These are phyloP conservation scores for Phaethornis superciliosus DNA, from an alignment of 2,113 vertebrate species.

Conservation along the genomic window DNA sequence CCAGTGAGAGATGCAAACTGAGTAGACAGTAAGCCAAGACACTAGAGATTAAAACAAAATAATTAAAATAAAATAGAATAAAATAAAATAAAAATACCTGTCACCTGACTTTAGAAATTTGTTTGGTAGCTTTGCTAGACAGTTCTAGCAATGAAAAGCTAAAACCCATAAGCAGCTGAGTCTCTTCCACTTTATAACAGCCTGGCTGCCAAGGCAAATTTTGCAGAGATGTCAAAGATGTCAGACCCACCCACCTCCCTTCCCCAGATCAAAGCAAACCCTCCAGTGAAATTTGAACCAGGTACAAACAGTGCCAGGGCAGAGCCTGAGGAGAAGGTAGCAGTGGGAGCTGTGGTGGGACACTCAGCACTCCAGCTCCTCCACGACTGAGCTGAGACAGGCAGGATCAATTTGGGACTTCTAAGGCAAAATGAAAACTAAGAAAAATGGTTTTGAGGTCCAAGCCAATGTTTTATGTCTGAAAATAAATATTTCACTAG, in stretches of 20 bases:
- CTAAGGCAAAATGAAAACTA: background rate
- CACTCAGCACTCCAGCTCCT: rapidly evolving
- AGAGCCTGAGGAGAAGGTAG: background rate
- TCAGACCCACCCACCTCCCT: background rate
- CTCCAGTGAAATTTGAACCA: background rate
- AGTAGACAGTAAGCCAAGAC: background rate
- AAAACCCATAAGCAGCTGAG: background rate
- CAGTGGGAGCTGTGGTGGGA: rapidly evolving
- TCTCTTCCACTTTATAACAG: background rate
- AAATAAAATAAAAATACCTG: background rate
- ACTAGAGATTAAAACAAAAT: background rate
- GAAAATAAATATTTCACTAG: background rate
- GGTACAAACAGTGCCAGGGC: background rate
- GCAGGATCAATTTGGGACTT: rapidly evolving
- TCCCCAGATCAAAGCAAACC: background rate
- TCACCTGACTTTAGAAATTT: background rate
- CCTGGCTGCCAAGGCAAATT: background rate
- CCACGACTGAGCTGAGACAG: rapidly evolving
- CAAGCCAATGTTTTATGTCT: background rate
- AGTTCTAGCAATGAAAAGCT: background rate
- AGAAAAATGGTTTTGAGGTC: background rate
- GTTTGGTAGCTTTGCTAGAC: background rate
- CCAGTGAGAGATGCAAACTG: background rate
- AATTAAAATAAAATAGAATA: background rate
- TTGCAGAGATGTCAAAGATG: background rate